phyloP scores from a whole-genome alignment of 2,888 invertebrate genomes.

The Mesoligia furuncula region DNA sequence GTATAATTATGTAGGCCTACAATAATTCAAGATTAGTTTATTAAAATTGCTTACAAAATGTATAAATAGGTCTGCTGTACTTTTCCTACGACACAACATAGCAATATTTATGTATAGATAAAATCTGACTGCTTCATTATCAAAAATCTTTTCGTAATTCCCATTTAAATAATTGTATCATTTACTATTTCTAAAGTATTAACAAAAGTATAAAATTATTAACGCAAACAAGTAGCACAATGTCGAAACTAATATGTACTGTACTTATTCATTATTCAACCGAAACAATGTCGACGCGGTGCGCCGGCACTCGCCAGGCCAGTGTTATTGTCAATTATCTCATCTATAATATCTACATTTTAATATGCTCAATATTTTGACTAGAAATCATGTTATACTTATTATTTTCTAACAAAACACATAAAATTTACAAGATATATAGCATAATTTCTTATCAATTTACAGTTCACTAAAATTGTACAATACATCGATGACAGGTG shows the following conservation, averaged over 20 bases:
- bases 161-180: conserved; percentile 66
- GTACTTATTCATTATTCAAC: conserved; percentile 84
- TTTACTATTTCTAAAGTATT: conserved; percentile 74
- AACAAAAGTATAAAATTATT: conserved; percentile 82
- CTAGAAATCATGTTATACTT: conserved; percentile 90
- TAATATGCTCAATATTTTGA: conserved; percentile 90
- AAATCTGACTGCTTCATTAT: conserved; percentile 63
- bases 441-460: conserved; percentile 88
- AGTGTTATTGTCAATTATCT: conserved; percentile 90
- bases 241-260: conserved; percentile 78
- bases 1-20: conserved; percentile 72
- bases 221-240: conserved; percentile 80
- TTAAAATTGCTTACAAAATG: conserved; percentile 77
- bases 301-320: conserved; percentile 79
- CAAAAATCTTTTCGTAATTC: conserved; percentile 61
- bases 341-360: conserved; percentile 88
- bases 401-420: conserved; percentile 89
- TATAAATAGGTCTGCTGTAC: conserved; percentile 76
- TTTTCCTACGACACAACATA: conserved; percentile 60
- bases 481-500: conserved; percentile 87
- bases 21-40: conserved; percentile 67
- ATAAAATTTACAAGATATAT: conserved; percentile 88
- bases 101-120: conserved; percentile 59
- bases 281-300: conserved; percentile 73
- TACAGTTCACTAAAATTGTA: conserved; percentile 88